Evolutionary conservation across 2,888 invertebrate genomes (phyloP), one percentile per base, ranked within the genome.

Genomic region (Standfussiana lucernea): DNA sequence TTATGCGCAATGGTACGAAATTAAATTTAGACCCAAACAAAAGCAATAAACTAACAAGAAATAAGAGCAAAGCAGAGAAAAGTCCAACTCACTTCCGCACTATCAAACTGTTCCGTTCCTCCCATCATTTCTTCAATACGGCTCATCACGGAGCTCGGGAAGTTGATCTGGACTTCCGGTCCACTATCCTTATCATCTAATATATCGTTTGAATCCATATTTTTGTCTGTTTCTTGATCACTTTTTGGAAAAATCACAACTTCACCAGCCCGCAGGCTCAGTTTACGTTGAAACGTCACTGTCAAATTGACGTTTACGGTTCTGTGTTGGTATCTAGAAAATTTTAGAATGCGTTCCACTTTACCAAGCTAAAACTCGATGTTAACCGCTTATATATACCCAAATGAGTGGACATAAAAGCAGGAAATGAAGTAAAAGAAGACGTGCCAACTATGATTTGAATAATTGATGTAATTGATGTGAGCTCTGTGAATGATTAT

Each of bases 111-210:
- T 94, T 99, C 99, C 72, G 98, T 98, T 88, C 98, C 99, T 50
- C 99, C 99, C 89, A 99, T 97, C 65, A 99, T 98, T 98, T 99
- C 94, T 94, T 99, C 99, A 84, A 99, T 99, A 2, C 99, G 98
- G 92, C 97, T 98, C 95, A 99, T 98, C 11, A 99, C 99, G 90
- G 99, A 98, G 73, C 98, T 97, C 2, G 99, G 98, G 92, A 99
- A 98, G 89, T 97, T 97, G 28, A 97, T 97, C 88, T 96, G 96
- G 37, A 95, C 95, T 62, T 96, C 96, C 2, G 95, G 95, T 7
- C 95, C 95, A 69, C 92, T 94, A 82, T 96, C 96, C 66, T 96
- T 96, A 76, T 96, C 96, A 42, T 96, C 96, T 79, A 93, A 84
- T 64, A 91, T 90, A 79, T 96, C 96, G 68, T 86, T 93, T 0